Percentiles rank a stretch among this genome's conserved stretches.
Evolutionary conservation across 2,797 vertebrate genomes (phyloP).

Genomic region (Ataeniobius toweri): DNA sequence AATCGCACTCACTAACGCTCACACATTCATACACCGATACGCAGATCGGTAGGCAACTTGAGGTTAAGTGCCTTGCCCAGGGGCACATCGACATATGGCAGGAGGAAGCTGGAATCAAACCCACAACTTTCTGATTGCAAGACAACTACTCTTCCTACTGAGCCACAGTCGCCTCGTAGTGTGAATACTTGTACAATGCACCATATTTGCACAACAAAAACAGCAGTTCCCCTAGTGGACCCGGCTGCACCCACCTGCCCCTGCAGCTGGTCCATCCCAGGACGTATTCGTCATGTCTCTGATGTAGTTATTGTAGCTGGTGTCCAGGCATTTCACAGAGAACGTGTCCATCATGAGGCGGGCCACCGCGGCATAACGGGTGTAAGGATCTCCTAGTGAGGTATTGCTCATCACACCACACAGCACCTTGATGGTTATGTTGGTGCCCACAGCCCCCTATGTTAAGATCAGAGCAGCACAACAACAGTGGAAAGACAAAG

Average conservation of each 20-base stretch:
- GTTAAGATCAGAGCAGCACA: not conserved
- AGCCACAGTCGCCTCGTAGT: too few species aligned
- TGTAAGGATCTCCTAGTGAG: conserved; percentile 61
- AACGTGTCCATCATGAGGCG: conserved; percentile 59
- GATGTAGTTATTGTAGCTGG: conserved; percentile 62
- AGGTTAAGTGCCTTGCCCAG: too few species aligned
- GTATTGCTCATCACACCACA: conserved; percentile 71
- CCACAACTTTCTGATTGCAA: too few species aligned
- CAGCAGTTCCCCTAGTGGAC: not conserved
- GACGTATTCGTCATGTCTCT: conserved; percentile 72
- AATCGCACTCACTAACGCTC: too few species aligned
- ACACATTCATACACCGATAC: too few species aligned
- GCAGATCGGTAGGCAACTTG: too few species aligned
- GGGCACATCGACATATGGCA: too few species aligned
- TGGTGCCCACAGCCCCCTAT: conserved; percentile 68
- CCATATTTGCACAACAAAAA: not conserved
- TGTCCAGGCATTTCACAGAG: conserved; percentile 60
- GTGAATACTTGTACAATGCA: not conserved
- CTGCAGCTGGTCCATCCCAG: conserved; percentile 69
- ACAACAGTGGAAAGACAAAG: not conserved
- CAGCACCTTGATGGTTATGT: conserved; percentile 77
- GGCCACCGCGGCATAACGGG: conserved; percentile 64
- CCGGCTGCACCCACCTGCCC: conserved; percentile 65
- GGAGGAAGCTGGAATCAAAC: too few species aligned
- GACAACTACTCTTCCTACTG: too few species aligned